Evolutionary conservation across 2,797 vertebrate species (phyloP), one percentile per base, ranked within the genome.

Genomic region (Mormyrops attenuatus): DNA sequence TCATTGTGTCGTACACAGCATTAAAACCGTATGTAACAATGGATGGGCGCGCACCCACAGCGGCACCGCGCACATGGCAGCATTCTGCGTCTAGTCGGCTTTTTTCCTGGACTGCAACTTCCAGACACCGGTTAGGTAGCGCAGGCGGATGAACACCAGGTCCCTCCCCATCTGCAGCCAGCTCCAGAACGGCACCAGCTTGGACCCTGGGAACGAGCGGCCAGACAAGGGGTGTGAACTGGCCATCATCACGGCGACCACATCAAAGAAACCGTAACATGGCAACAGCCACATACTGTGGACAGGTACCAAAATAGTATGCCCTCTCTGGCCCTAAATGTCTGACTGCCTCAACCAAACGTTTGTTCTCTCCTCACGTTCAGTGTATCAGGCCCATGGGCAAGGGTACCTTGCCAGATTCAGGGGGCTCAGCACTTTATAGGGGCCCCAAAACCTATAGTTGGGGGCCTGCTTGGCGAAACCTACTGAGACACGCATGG

Each of bases 161-260:
- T 99, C 99, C 89, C 90, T 95, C 91, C 99, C 99, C 99, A 99
- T 99, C 93, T 99, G 98, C 90, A 99, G 94, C 99, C 98, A 99
- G 93, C 98, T 99, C 98, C 98, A 99, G 93, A 99, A 97, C 0
- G 98, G 98, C 94, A 99, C 96, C 94, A 99, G 94, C 92, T 99
- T 99, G 91, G 98, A 99, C 89, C 98, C 99, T 99, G 77, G 7
- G 41, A 82, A 82, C 2, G 41, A 47, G 15, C 20, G 77, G 41
- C 41, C 77, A 47, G 41, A 82, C 77, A 44, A 2, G 38, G 41
- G 7, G 17, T 47, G 38, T 38, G 30, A 73, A 73, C 30, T 38
- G 69, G 69, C 69, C 34, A 73, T 41, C 34, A 8, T 82, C 41
- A 47, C 77, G 20, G 41, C 20, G 41, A 82, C 77, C 77, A 82